Evolutionary conservation across 2,113 vertebrate species (phyloP).

Genomic region (Clarias gariepinus): DNA sequence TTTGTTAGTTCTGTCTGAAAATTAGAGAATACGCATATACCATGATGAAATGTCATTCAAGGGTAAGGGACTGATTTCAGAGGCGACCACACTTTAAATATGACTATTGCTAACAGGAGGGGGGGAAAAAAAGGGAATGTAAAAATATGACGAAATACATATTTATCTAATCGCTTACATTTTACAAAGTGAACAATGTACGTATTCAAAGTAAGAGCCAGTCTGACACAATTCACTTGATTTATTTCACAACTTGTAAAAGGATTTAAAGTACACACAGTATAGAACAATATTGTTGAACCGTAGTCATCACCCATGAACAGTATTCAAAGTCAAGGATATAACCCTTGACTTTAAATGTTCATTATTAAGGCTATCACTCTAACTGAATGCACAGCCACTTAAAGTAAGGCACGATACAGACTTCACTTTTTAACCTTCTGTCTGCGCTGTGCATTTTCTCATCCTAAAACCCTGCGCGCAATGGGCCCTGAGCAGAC

Average conservation of each 20-base stretch:
- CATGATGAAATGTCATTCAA: background rate
- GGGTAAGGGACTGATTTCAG: slow-evolving; percentile 26
- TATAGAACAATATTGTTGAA: background rate
- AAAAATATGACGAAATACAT: background rate
- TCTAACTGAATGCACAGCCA: slow-evolving; percentile 22
- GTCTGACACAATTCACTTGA: background rate
- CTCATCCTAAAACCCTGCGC: background rate
- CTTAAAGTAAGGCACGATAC: slow-evolving; percentile 52
- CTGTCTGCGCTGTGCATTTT: slow-evolving; percentile 24
- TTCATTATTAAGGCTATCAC: slow-evolving; percentile 36
- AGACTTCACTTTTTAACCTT: slow-evolving; percentile 28
- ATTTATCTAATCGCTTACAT: background rate
- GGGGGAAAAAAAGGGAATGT: slow-evolving; percentile 15
- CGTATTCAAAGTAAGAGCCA: background rate
- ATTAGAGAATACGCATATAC: background rate
- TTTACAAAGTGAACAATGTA: background rate
- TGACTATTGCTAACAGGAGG: background rate
- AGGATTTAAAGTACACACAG: slow-evolving; percentile 14
- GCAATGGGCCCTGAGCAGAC: slow-evolving; percentile 32
- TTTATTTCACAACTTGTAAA: slow-evolving; percentile 37
- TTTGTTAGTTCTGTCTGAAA: background rate
- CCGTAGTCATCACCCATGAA: background rate
- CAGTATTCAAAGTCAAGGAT: background rate
- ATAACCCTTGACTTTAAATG: background rate
- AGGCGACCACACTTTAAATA: background rate